These are phyloP conservation scores for Merodon equestris DNA, from an alignment of 2,888 invertebrate species.

Conservation along the genomic window DNA sequence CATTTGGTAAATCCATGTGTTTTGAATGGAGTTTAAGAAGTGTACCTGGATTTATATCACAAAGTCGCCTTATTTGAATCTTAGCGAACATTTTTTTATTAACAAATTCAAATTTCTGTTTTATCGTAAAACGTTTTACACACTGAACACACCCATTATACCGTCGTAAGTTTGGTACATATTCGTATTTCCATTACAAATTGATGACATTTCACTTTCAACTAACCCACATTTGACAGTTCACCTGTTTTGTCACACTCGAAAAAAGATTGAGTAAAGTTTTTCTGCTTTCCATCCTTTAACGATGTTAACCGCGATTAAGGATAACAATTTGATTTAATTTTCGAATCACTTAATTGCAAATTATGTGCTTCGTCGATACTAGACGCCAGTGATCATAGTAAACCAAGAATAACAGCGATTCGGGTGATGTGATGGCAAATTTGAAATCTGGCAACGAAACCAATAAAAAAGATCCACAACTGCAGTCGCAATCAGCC, in stretches of 20 bases:
- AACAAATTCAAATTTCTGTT: no score
- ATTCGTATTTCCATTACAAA: conserved; percentile 5
- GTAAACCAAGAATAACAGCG: conserved; percentile 7
- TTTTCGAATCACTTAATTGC: conserved; percentile 1
- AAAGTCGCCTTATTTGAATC: no score
- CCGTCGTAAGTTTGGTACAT: no score
- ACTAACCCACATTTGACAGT: conserved; percentile 33
- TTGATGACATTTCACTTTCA: conserved; percentile 63
- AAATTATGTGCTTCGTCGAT: conserved; percentile 14
- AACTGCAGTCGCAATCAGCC: conserved; percentile 68
- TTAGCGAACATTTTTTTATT: no score
- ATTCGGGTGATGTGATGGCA: conserved; percentile 58
- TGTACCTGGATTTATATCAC: no score
- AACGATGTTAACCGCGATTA: conserved; percentile 34
- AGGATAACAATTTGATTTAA: conserved; percentile 8
- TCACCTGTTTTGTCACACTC: conserved; percentile 57
- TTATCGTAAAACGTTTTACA: no score
- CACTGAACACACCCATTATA: no score
- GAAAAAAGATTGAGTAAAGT: conserved; percentile 39
- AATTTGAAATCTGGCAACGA: conserved; percentile 45
- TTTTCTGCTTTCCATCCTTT: conserved; percentile 33
- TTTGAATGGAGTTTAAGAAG: no score
- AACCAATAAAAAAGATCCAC: conserved; percentile 46
- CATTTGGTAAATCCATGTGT: no score
- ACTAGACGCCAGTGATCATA: conserved; percentile 1